Conservation (phyloP, 2,113 vertebrate species). For the Pelvicachromis taeniatus region DNA sequence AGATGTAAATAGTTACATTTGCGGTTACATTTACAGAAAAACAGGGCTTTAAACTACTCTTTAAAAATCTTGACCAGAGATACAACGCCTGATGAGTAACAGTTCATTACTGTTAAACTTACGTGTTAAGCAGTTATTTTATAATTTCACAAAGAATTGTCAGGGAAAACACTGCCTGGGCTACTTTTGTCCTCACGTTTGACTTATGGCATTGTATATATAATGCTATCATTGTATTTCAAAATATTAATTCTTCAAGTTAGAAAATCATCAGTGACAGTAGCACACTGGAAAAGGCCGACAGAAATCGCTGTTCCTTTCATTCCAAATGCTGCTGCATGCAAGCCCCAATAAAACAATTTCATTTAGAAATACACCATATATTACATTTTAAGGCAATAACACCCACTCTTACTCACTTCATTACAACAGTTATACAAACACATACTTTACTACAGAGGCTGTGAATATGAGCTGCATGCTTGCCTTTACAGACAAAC, state of each 20-base stretch:
- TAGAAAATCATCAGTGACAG: neutral
- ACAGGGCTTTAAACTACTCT: neutral
- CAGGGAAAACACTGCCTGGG: neutral
- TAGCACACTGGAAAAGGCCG: neutral
- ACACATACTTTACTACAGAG: neutral
- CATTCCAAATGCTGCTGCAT: neutral
- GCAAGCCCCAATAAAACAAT: neutral
- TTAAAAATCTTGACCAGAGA: neutral
- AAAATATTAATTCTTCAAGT: neutral
- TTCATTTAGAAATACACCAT: neutral
- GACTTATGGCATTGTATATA: neutral
- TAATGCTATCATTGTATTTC: neutral
- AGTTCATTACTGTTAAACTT: neutral
- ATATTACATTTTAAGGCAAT: neutral
- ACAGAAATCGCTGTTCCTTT: neutral
- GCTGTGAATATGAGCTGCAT: neutral
- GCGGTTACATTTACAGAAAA: accelerated
- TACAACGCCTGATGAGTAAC: neutral
- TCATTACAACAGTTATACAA: neutral
- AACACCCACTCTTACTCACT: neutral
- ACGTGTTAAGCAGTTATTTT: neutral
- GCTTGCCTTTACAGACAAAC: neutral
- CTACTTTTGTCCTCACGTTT: neutral
- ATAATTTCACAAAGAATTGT: neutral
- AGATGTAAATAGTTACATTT: neutral